Evolutionary conservation across 2,113 vertebrate species (phyloP), one percentile per base, ranked within the genome.

Genomic region (Notiomystis cincta): DNA sequence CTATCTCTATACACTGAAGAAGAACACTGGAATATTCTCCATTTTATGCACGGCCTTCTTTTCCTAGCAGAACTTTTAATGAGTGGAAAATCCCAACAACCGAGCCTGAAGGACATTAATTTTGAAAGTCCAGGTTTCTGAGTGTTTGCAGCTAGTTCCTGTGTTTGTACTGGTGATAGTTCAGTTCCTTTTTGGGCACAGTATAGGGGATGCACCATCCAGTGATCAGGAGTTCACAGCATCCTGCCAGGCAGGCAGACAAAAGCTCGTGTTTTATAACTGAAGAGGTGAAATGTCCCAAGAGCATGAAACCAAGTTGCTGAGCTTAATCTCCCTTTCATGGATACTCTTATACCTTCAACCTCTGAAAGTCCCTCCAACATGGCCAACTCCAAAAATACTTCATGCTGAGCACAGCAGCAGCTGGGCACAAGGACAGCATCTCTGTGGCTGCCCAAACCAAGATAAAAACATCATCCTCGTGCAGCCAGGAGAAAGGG

Each of bases 81-180:
- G 1, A 12, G 4, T 17, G 6, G 0, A 33, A 42, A 16, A 27
- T 4, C 2, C 4, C 24, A 76, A 50, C 4, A 58, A 62, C 22
- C 30, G 33, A 42, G 28, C 40, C 22, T 91, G 33, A 75, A 84
- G 12, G 18, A 38, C 3, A 16, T 33, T 67, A 18, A 53, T n/a
- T 62, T 65, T 84, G 54, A 4, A 82, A 45, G 17, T 35, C 89
- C 20, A 28, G 8, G 38, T 75, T 89, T 86, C 42, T 56, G 16
- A 88, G 33, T 83, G 56, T 70, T 92, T 95, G 48, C 18, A n/a
- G 33, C 6, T 50, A 11, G 9, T 48, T 54, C 21, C 24, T 60
- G 2, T 64, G 23, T 80, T 88, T 89, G 7, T 50, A 62, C 51
- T 14, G 15, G 10, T 80, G 19, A 38, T 25, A 4, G 11, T 10